Evolutionary conservation across 2,797 vertebrate genomes (phyloP), one percentile per base, ranked within the genome.

Genomic region (Sciurus vulgaris): DNA sequence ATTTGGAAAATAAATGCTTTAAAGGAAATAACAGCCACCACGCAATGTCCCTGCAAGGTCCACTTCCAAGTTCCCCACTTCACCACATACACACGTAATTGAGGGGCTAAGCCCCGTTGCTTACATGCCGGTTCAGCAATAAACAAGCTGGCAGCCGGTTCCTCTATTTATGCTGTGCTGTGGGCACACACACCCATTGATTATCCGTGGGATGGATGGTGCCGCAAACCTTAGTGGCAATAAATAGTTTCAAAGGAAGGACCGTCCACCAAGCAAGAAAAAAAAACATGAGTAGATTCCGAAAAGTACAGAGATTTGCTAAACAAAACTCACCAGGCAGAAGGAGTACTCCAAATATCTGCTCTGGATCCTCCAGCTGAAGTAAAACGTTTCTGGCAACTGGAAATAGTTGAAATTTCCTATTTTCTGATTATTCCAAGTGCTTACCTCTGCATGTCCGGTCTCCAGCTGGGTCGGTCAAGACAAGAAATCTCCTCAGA

Each of bases 221-320:
- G n/a, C 91, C 84, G 0, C 84, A 96, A 82, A 76, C 81, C 69
- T 93, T 83, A 30, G 84, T 10, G n/a, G 65, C 93, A 96, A 86
- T 90, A 94, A 95, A 84, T 83, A 96, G 96, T 72, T 95, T 41
- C 86, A 59, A 96, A 93, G 77, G 84, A 91, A 94, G 91, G 82
- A 82, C 54, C 2, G 0, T 72, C 59, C 11, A 12, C 81, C 1
- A 41, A 78, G 86, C 93, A 96, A 96, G 93, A 51, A 24, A 91
- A 94, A 24, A 93, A 95, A 93, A 96, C 77, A 95, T 35, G 89
- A 96, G 67, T 38, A 30, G 79, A 79, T 90, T 95, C 89, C 77
- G 85, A 91, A 95, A 94, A 93, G 84, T 5, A 86, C 63, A 63
- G 88, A 93, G 82, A 70, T 92, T 26, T 54, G 54, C 90, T 49